A percentile compares a stretch with the other conserved stretches of the same genome.
Evolutionary conservation across 1,140 invertebrate species (phyloP).

Genomic region (Psilanteris sp.): DNA sequence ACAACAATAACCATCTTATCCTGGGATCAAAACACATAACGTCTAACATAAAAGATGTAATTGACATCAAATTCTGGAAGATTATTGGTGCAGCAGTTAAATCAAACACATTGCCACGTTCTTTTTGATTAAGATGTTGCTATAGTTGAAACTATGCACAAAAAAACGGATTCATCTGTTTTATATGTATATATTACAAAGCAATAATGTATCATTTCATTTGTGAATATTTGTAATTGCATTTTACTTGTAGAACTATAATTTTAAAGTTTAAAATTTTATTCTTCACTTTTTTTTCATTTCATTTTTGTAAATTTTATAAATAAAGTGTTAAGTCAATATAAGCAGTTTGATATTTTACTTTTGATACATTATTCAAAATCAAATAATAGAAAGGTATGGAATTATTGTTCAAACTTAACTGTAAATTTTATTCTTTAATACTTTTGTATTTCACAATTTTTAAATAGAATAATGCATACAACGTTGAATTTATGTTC

Average conservation of each 20-base stretch:
- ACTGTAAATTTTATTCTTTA: too few relatives aligned
- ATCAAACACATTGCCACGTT: not conserved
- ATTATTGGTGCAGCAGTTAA: constrained; percentile 16
- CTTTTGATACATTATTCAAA: too few relatives aligned
- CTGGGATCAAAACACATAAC: constrained; percentile 7
- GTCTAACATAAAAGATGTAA: not conserved
- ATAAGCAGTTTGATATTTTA: too few relatives aligned
- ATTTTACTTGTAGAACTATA: constrained; percentile 21
- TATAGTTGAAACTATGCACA: not conserved
- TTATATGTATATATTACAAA: constrained; percentile 51
- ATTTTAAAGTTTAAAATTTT: constrained; percentile 20
- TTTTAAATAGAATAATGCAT: too few relatives aligned
- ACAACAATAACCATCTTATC: not conserved
- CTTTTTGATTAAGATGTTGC: constrained; percentile 5
- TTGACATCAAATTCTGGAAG: constrained; percentile 13
- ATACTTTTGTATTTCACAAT: too few relatives aligned
- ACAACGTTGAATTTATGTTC: too few relatives aligned
- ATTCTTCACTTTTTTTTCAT: constrained; percentile 26
- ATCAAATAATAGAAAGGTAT: too few relatives aligned
- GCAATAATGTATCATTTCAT: constrained; percentile 38
- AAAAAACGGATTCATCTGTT: constrained; percentile 8
- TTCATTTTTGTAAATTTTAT: too few relatives aligned
- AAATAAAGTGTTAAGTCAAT: constrained; percentile 41
- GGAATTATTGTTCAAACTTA: too few relatives aligned
- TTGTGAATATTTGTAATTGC: constrained; percentile 43